Base-by-base conservation (phyloP, 2,113 vertebrate genomes). In the Aleadryas rufinucha region DNA sequence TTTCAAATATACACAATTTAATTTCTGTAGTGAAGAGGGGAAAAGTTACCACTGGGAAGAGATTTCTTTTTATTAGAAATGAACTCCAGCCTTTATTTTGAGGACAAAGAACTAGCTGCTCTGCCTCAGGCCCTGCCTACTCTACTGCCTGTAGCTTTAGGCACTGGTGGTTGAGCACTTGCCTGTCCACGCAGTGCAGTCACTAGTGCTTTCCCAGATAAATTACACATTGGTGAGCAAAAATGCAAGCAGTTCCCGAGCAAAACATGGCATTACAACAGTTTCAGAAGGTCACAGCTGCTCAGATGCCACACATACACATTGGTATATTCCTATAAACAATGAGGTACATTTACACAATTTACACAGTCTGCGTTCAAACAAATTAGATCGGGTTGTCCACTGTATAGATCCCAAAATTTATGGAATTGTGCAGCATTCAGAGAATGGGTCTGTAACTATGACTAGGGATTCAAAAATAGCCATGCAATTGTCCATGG, bases 301-400 rank as follows among this genome's bases (percentile, higher is more conserved):
- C 93, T 92, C 90, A 68, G 95, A 95, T 98, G 98, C 97, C 97
- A 98, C 96, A 97, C 97, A 92, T 56, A 97, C 93, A 98, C 94
- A 96, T 95, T 96, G 97, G 97, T 97, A 98, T 97, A 98, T 95
- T 98, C 96, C 97, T 98, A 95, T 96, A 95, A 98, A 98, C 97
- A 98, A 80, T 87, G 86, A 95, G 91, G 97, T 90, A 98, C 97
- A 98, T 87, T 98, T 97, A 98, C 95, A 97, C 95, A 98, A 98
- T 95, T 97, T 96, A 96, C 91, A 98, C 97, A 96, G 98, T 98
- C 98, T 98, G 98, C 76, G 97, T 98, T 98, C 98, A 98, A 98
- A 98, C 98, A 98, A 98, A 98, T 98, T 98, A 98, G 97, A 50
- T 96, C 56, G 72, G 92, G 81, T 72, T 95, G 95, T 95, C 96